Evolutionary conservation across 2,797 vertebrate species (phyloP).

Genomic region (Arctocebus calabarensis): DNA sequence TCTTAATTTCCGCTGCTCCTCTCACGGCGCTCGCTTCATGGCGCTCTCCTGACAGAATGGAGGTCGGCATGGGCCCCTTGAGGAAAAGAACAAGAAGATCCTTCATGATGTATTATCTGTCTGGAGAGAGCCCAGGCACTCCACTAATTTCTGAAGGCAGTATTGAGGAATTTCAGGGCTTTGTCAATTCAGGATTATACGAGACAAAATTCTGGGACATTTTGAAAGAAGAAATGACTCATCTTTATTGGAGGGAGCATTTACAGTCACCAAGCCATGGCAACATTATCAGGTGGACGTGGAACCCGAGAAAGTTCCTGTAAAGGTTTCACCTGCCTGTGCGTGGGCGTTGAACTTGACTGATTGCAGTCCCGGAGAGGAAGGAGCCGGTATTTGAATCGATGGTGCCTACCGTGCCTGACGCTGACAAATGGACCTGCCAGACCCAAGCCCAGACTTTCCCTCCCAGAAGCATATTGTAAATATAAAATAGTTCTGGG

Average conservation of each 20-base stretch:
- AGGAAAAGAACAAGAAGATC: background rate
- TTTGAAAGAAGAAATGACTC: background rate
- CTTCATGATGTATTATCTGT: background rate
- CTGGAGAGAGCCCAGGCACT: background rate
- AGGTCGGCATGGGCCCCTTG: too few relatives aligned
- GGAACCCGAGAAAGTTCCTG: background rate
- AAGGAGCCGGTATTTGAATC: background rate
- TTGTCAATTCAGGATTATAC: accelerated
- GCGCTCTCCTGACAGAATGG: background rate
- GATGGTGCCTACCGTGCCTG: background rate
- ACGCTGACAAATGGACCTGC: constrained; percentile 31
- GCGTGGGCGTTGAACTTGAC: background rate
- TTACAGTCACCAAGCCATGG: background rate
- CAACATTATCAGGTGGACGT: background rate
- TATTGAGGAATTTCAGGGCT: background rate
- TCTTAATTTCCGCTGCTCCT: background rate
- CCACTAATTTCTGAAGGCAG: background rate
- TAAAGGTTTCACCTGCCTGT: background rate
- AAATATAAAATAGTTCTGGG: background rate
- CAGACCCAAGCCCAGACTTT: background rate
- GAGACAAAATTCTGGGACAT: background rate
- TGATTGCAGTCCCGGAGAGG: background rate
- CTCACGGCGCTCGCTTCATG: too few relatives aligned
- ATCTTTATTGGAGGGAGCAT: background rate
- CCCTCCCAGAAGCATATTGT: background rate